Evolutionary conservation across 2,797 vertebrate species (phyloP).

Genomic region (Lophotriccus pileatus): DNA sequence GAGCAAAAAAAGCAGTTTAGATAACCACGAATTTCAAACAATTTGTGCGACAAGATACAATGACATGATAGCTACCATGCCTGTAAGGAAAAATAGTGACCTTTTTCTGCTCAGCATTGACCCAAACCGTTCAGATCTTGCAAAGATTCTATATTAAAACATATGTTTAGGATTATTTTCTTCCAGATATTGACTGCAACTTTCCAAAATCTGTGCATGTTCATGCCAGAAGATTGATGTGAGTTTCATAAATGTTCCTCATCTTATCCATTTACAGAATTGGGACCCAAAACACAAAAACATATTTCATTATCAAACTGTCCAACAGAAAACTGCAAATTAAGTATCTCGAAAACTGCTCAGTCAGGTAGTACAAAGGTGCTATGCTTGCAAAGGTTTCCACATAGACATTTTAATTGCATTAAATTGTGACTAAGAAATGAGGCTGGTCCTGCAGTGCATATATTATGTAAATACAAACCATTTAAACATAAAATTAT

Average conservation of each 20-base stretch:
- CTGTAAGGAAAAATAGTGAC: neutral
- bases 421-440: constrained; percentile 81
- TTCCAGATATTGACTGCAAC: neutral
- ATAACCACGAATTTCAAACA: neutral
- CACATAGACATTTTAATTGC: constrained; percentile 77
- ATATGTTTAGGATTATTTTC: constrained; percentile 2
- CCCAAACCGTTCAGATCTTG: neutral
- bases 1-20: neutral
- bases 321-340: constrained; percentile 72
- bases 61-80: neutral
- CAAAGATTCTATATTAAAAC: neutral
- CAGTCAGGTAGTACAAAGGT: constrained; percentile 76
- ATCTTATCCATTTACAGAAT: neutral
- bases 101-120: neutral
- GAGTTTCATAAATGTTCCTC: neutral
- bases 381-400: constrained; percentile 77
- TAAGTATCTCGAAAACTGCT: constrained; percentile 73
- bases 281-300: neutral
- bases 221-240: neutral
- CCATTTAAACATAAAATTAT: constrained; percentile 69
- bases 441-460: constrained; percentile 72
- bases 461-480: constrained; percentile 82
- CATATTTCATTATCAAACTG: constrained; percentile 59
- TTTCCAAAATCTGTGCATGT: neutral
- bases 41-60: neutral